Base-by-base conservation (phyloP, 1,140 invertebrate species). In the Penaeus vannamei region DNA sequence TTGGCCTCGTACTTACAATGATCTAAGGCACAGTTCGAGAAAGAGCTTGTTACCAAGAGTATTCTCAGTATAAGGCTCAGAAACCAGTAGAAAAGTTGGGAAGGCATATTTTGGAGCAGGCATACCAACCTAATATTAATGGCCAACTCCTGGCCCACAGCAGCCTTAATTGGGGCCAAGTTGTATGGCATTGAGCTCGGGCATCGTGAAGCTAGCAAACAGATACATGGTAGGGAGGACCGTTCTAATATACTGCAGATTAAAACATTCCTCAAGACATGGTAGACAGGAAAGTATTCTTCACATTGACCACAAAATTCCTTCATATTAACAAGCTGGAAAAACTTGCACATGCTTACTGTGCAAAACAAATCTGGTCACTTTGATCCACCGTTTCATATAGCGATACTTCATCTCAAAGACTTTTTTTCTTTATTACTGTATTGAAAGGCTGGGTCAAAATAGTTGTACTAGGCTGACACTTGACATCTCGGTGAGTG, bases 51-150 rank as follows among this genome's bases (percentile, higher is more conserved):
- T 84, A 84, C 82, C 42, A 84, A 84, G 82, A 84, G 66, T 84
- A 66, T 66, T 84, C 82, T 84, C 64, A 84, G 82, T 84, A 84
- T 84, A 84, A 84, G 82, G 82, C 82, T 84, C 82, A 84, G 82
- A 84, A 84, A 84, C 82, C 82, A 84, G 82, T 84, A 84, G 82
- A 84, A 84, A 84, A 84, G 82, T 84, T 84, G 82, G 82, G 82
- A 84, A 84, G 82, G 82, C 82, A 84, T 84, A 84, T 84, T 84
- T 84, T 60, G 82, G 82, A 84, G 82, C 82, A 84, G 82, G 82
- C 82, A 84, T 84, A 84, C 82, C 82, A 84, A 84, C 82, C 62
- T 84, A 69, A 84, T 84, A 84, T 84, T 84, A 84, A 64, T 84
- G 82, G 82, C 82, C 82, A 84, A 84, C 60, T 84, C 82, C 62